Evolutionary conservation across 2,888 invertebrate species (phyloP), one percentile per base, ranked within the genome.

Genomic region (Thecophora atra): DNA sequence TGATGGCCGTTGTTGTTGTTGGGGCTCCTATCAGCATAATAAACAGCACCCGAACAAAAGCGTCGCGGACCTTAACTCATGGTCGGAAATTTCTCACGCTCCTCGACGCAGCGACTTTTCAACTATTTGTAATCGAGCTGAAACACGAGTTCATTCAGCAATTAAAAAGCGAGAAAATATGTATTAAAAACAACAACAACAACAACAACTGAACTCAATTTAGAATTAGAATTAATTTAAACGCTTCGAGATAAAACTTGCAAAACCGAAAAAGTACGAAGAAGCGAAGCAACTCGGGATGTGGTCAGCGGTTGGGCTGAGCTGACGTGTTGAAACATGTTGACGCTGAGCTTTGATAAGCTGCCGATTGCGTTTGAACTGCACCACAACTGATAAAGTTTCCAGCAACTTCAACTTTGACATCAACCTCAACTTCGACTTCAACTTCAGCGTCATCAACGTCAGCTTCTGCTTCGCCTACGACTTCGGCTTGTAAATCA

Each of bases 11-110:
- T 69, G 28, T 26, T 37, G 21, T 47, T 60, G 70, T 28, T 70
- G 56, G 3, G 62, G 26, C 28, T 70, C 2, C 63, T 70, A 70
- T 70, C 70, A 70, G 70, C 70, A 70, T 70, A 70, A 37, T 62
- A 70, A 70, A 52, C 26, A 70, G 63, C 51, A 63, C 17, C 51
- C 30, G 11, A n/a, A 26, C n/a, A 67, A 24, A 42, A 64, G 21
- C 30, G 37, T 15, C 24, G 15, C 44, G 24, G 24, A 47, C 28
- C 60, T 58, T 62, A 70, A 76, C 77, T 76, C 76, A 77, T 73
- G 73, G 76, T 74, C 77, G 75, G 73, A 75, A 78, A 75, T 78
- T 78, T 78, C 78, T 77, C 78, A 78, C 78, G 78, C 75, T 77
- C 72, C 63, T 73, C 62, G 71, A 73, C n/a, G n/a, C 72, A 72